Conservation (phyloP, 2,113 vertebrate genomes). For the Cyprinodon brontotheroides region DNA sequence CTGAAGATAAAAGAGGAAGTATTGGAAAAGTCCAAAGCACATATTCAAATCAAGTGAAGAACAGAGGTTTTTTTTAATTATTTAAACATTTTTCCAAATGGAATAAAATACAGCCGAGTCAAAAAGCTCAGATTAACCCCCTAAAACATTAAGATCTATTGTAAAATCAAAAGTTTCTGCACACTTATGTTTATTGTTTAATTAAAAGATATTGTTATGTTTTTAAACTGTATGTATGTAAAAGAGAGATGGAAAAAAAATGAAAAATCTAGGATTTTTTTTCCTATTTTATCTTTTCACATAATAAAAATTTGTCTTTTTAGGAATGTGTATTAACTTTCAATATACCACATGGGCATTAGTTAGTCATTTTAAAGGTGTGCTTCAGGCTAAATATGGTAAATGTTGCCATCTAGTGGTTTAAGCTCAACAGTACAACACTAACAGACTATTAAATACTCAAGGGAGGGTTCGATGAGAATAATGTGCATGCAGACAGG, state of each 20-base stretch:
- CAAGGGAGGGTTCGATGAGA: slow-evolving; percentile 68
- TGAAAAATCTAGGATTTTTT: not conserved
- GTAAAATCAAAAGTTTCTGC: not conserved
- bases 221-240: too few species aligned
- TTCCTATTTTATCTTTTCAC: not conserved
- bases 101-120: not conserved
- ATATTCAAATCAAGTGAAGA: not conserved
- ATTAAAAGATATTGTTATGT: too few species aligned
- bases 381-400: slow-evolving; percentile 47
- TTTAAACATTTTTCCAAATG: not conserved
- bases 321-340: not conserved
- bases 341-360: not conserved
- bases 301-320: not conserved
- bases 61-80: too few species aligned
- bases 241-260: not conserved
- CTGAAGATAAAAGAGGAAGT: not conserved
- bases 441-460: slow-evolving; percentile 31
- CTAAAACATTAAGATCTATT: not conserved
- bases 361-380: not conserved
- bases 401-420: slow-evolving; percentile 84
- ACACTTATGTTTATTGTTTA: too few species aligned
- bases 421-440: fast-evolving
- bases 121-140: not conserved
- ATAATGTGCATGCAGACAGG: slow-evolving; percentile 86
- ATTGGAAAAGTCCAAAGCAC: not conserved